Evolutionary conservation across 2,888 invertebrate genomes (phyloP).

Genomic region (Glaucopsyche alexis): DNA sequence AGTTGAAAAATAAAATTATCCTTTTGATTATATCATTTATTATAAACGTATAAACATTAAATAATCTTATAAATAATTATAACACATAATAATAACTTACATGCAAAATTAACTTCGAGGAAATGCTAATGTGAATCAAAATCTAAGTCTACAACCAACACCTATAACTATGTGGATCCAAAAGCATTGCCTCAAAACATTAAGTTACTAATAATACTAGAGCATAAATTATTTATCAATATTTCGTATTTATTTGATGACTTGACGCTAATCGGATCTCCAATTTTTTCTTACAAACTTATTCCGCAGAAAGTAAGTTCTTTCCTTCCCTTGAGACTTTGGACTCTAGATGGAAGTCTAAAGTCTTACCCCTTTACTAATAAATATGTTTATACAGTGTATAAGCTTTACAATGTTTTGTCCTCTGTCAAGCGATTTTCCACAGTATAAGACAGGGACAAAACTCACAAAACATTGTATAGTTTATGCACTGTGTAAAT

Average conservation of each 20-base stretch:
- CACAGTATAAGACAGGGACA: no score
- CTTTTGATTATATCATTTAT: neutral
- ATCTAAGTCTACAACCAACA: conserved; percentile 32
- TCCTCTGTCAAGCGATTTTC: no score
- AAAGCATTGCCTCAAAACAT: conserved; percentile 35
- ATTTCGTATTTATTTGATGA: neutral
- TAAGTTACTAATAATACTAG: conserved; percentile 28
- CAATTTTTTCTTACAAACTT: no score
- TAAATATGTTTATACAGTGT: no score
- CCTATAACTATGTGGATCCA: conserved; percentile 27
- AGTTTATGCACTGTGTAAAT: no score
- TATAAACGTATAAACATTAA: conserved; percentile 26
- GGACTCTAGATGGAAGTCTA: no score
- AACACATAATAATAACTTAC: conserved; percentile 23
- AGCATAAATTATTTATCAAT: neutral
- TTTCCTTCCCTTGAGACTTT: no score
- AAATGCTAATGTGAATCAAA: conserved; percentile 56
- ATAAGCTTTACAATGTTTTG: no score
- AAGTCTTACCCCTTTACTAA: no score
- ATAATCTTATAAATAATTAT: conserved; percentile 22
- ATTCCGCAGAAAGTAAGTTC: no score
- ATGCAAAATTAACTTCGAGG: conserved; percentile 54
- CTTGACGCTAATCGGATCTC: no score
- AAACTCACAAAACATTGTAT: no score
- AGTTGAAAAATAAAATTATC: neutral